These are phyloP conservation scores for Drosophila paulistorum DNA, from an alignment of 1,140 invertebrate genomes.

Conservation along the genomic window DNA sequence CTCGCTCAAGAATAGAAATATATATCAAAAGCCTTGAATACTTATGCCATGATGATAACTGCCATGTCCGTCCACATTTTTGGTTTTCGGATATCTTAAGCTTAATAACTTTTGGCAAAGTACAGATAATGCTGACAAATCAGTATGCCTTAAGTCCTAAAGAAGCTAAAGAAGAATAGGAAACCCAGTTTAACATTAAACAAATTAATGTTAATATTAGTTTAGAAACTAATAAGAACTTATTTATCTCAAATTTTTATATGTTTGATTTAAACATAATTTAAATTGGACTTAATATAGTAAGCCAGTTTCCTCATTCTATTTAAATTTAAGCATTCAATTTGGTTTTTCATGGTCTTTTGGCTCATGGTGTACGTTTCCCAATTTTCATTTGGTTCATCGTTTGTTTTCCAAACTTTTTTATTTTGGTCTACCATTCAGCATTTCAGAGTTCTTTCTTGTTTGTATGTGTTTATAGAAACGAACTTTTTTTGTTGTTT, in stretches of 20 bases:
- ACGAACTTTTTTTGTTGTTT: slow-evolving; percentile 16
- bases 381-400: background rate
- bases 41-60: slow-evolving; percentile 4
- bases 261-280: too few species aligned
- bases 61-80: background rate
- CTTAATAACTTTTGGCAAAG: background rate
- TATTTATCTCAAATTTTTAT: too few species aligned
- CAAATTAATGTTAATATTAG: too few species aligned
- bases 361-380: background rate
- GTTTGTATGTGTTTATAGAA: slow-evolving; percentile 15
- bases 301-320: background rate
- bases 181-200: too few species aligned
- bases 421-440: background rate
- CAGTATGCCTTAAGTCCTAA: background rate
- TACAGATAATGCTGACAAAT: slow-evolving; percentile 9
- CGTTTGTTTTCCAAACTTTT: background rate
- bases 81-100: background rate
- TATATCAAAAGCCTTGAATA: background rate
- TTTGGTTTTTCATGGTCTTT: background rate
- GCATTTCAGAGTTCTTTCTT: slow-evolving; percentile 12
- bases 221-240: too few species aligned
- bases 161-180: background rate
- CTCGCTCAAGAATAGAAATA: slow-evolving; percentile 1
- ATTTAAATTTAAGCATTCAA: background rate
- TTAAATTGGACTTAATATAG: too few species aligned